Conservation (phyloP, 1,140 invertebrate genomes). For the Thereuonema tuberculata region DNA sequence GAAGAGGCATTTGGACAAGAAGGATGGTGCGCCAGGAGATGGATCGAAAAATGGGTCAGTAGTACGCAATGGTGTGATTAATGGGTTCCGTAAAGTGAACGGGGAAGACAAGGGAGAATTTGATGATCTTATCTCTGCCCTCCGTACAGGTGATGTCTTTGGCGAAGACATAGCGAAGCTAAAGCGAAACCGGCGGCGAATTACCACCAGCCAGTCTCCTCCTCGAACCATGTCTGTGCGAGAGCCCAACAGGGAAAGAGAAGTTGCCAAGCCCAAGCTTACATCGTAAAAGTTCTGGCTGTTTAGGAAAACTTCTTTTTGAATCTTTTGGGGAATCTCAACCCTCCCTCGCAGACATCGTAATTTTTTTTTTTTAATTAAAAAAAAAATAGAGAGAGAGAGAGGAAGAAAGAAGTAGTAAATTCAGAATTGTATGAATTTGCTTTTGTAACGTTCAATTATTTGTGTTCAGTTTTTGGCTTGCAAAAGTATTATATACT, state of each 20-base stretch:
- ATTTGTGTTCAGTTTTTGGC: no score
- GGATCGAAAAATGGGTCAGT: constrained; percentile 13
- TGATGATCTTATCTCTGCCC: constrained; percentile 89
- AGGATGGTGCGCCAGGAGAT: constrained; percentile 16
- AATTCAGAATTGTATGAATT: no score
- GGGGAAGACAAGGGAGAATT: constrained; percentile 53
- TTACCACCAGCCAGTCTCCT: not conserved
- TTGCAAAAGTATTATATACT: no score
- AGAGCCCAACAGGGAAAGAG: constrained; percentile 4
- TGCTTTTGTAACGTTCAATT: no score
- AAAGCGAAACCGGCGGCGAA: constrained; percentile 42
- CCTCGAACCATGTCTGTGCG: not conserved
- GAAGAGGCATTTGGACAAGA: constrained; percentile 12
- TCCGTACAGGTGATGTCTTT: constrained; percentile 92
- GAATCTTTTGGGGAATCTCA: no score
- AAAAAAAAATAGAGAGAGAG: no score
- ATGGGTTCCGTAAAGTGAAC: constrained; percentile 17
- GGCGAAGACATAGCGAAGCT: constrained; percentile 91
- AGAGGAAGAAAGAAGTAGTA: no score
- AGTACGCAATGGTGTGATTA: constrained; percentile 16
- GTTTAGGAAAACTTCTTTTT: no score
- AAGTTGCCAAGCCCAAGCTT: not conserved
- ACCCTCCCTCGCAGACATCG: no score
- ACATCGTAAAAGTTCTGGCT: not conserved
- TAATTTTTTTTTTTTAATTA: no score